Evolutionary conservation across 2,888 invertebrate species (phyloP), one percentile per base, ranked within the genome.

Genomic region (Druceiella hillmani): DNA sequence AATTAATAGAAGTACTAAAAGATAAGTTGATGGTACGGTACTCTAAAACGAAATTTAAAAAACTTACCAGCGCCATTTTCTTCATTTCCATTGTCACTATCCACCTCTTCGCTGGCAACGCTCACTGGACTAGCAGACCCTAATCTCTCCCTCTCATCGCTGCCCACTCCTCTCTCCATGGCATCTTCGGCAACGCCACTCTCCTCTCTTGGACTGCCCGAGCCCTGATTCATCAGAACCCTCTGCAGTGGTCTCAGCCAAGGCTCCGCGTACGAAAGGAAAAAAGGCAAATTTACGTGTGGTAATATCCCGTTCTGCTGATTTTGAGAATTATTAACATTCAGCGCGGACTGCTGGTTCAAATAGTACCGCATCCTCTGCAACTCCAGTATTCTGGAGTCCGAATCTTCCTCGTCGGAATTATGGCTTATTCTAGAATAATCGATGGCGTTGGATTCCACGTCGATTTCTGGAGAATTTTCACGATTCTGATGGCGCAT

Each of bases 301-400:
- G 31, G 3, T 3, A 31, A n/a, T 3, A 32, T 31, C n/a, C 57
- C 57, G 5, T 65, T 66, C 54, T 64, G 68, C 50, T 69, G 68
- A 31, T 43, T 17, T n/a, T 58, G 69, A 47, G 68, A 55, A 12
- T n/a, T n/a, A n/a, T n/a, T n/a, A n/a, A n/a, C n/a, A n/a, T n/a
- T n/a, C n/a, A n/a, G n/a, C n/a, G n/a, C 37, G 37, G 7, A 46
- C 20, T 20, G 46, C n/a, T n/a, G 46, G 33, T 66, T 66, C 30
- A 66, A 66, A 49, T 70, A 71, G 58, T 68, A 70, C 32, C 67
- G 50, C 68, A 72, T 70, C 46, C 62, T 55, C 41, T 67, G 64
- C 26, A 65, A 54, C 50, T 60, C 62, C 1, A 64, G 62, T 14
- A 61, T 53, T 54, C 49, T 68, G 53, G 62, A 43, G 2, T 65